These are phyloP conservation scores for Microctenopoma lineatum DNA, from an alignment of 2,797 vertebrate genomes.

Conservation along the genomic window DNA sequence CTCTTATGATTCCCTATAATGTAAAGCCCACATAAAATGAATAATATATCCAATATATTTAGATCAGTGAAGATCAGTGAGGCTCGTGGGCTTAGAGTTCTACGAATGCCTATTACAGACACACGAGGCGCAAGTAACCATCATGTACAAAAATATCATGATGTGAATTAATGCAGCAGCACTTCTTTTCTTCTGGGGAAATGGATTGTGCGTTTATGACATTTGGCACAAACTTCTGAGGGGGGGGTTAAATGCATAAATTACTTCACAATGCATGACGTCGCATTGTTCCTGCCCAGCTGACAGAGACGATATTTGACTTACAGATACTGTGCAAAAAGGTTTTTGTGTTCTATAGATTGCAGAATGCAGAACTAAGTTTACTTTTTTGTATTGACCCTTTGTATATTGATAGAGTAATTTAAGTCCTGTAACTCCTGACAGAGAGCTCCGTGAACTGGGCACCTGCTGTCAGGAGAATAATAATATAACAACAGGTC, in stretches of 20 bases:
- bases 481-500: background rate
- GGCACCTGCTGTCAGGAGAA: slow-evolving; percentile 23
- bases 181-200: no score
- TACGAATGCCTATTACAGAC: background rate
- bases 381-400: background rate
- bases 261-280: background rate
- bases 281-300: background rate
- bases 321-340: background rate
- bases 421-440: background rate
- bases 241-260: background rate
- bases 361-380: background rate
- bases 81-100: no score
- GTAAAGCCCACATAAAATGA: background rate
- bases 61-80: no score
- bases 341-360: no score
- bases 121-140: background rate
- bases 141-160: background rate
- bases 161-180: background rate
- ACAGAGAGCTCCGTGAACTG: slow-evolving; percentile 3
- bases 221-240: background rate
- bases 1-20: background rate
- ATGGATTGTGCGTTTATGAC: no score
- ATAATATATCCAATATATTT: background rate
- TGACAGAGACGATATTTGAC: background rate
- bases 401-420: background rate